Evolutionary conservation across 2,113 vertebrate genomes (phyloP), one percentile per base, ranked within the genome.

Genomic region (Kryptolebias marmoratus): DNA sequence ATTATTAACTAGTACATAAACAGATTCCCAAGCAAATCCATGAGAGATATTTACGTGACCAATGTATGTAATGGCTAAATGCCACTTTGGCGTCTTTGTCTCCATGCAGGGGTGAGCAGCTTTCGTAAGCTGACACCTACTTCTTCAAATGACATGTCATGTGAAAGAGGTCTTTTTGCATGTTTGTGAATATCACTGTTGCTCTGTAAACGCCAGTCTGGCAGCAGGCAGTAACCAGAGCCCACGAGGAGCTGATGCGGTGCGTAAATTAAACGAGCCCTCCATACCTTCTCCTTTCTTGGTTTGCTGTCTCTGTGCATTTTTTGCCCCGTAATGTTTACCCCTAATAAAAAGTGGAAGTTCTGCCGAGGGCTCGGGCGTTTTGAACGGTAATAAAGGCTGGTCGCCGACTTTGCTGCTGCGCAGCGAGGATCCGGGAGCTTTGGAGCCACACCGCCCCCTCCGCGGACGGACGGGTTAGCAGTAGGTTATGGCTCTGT

Each of bases 201-300:
- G 82, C 93, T 92, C 93, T 92, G 93, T 74, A 3, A 90, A 93
- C 95, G 94, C 94, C 96, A 95, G 93, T 58, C 93, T 94, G 93
- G 94, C 94, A 94, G 91, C 89, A 2, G 82, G 88, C 80, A 62
- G 95, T 94, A 96, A 97, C 88, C 85, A 58, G 92, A 97, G 86
- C 91, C 93, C 83, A 67, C 76, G 27, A 82, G 88, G 90, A 87
- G 61, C 91, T 90, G 93, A 85, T 88, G 78, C 85, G 14, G 83
- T 83, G 75, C 91, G 90, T 92, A 92, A 93, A 92, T 92, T 87
- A 86, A 91, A 88, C 48, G 8, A 36, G n/a, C 80, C 68, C 59
- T 67, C 75, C 67, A 61, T 64, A 13, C 64, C 48, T 42, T 53
- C 14, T 59, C 12, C 48, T 52, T 70, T 49, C 66, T 60, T 18